Evolutionary conservation across 2,113 vertebrate species (phyloP).

Genomic region (Strix aluco): DNA sequence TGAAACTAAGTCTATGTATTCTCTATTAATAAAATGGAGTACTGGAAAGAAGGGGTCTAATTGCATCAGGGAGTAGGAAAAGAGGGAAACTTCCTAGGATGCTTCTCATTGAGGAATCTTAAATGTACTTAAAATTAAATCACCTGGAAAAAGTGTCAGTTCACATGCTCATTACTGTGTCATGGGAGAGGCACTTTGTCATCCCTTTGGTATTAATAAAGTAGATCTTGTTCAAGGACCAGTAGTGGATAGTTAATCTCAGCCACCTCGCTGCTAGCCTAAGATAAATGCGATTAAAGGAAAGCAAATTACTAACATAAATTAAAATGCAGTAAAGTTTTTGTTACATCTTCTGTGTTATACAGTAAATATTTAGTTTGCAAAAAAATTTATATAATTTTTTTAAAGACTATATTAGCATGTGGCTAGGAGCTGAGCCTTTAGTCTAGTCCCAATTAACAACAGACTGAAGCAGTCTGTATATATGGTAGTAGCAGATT

Average conservation of each 20-base stretch:
- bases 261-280: conserved; percentile 51
- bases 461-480: conserved; percentile 49
- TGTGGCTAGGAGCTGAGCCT: conserved; percentile 57
- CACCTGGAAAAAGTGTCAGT: conserved; percentile 45
- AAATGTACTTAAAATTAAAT: conserved; percentile 39
- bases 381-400: conserved; percentile 61
- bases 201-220: conserved; percentile 44
- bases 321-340: conserved; percentile 57
- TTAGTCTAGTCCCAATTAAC: conserved; percentile 43
- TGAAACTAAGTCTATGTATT: conserved; percentile 75
- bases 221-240: conserved; percentile 55
- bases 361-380: conserved; percentile 70
- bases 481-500: conserved; percentile 55
- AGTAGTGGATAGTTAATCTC: conserved; percentile 41
- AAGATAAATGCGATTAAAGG: conserved; percentile 53
- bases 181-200: not conserved
- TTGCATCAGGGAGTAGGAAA: conserved; percentile 58
- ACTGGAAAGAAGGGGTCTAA: conserved; percentile 45
- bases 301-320: conserved; percentile 58
- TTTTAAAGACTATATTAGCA: conserved; percentile 62
- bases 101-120: conserved; percentile 58
- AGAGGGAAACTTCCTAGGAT: conserved; percentile 38
- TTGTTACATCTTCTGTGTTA: conserved; percentile 53
- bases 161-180: conserved; percentile 38
- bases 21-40: conserved; percentile 53